A percentile compares a stretch with the other conserved stretches of the same genome.
Evolutionary conservation across 2,113 vertebrate species (phyloP).

Genomic region (Pterocles orientalis): DNA sequence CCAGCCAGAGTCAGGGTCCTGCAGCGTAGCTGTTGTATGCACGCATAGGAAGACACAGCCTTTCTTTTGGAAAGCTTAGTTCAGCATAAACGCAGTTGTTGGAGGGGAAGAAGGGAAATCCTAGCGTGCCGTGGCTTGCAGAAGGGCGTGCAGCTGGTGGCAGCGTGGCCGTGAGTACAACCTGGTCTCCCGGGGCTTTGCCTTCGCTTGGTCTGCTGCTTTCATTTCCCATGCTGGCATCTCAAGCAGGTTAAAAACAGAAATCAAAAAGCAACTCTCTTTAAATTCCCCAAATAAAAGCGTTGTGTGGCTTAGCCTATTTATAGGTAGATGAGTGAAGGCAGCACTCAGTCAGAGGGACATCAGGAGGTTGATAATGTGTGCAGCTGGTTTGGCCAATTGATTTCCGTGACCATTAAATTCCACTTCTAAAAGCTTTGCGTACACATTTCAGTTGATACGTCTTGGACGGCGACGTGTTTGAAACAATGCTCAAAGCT

Average conservation of each 20-base stretch:
- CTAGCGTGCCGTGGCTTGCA: background rate
- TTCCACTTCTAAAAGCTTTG: conserved; percentile 43
- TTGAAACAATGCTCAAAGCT: background rate
- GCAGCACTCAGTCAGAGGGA: background rate
- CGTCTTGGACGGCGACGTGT: background rate
- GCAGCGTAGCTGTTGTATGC: background rate
- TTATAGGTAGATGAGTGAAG: conserved; percentile 35
- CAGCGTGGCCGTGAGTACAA: background rate
- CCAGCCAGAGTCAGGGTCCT: background rate
- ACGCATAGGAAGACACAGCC: background rate
- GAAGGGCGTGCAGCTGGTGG: background rate
- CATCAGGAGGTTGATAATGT: conserved; percentile 35
- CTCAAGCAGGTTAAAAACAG: background rate
- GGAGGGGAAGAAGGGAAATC: background rate
- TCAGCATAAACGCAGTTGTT: background rate
- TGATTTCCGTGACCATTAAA: conserved; percentile 64
- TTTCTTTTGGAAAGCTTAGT: background rate
- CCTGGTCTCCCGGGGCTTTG: background rate
- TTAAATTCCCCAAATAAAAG: conserved; percentile 25
- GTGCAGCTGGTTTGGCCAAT: conserved; percentile 53
- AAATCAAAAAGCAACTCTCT: background rate
- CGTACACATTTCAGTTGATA: conserved; percentile 6
- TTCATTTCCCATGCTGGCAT: background rate
- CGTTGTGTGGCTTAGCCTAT: conserved; percentile 2
- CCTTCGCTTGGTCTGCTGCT: background rate